Evolutionary conservation across 2,797 vertebrate species (phyloP), one percentile per base, ranked within the genome.

Genomic region (Siniperca scherzeri): DNA sequence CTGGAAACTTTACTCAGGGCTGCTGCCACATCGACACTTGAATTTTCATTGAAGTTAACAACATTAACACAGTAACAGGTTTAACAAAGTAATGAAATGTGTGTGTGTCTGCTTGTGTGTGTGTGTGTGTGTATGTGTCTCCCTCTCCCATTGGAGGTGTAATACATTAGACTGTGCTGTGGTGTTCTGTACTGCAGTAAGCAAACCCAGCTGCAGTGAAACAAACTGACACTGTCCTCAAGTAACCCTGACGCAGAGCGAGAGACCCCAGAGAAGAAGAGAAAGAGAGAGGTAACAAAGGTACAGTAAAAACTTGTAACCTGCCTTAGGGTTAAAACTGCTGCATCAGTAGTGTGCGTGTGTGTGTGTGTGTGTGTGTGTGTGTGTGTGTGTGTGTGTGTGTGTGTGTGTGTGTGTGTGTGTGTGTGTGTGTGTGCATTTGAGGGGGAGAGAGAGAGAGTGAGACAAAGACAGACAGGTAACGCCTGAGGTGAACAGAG

Each of bases 161-260:
- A 81, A 77, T 53, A 69, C 62, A 70, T 62, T 25, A 70, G 8
- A 78, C 21, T 50, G 66, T 19, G 55, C 17, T 66, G 36, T 48
- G 69, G 48, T 38, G 30, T 40, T 81, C 25, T 76, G 33, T 82
- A 67, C 80, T 74, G 72, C 83, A 85, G 82, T 80, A 71, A 61
- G 73, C 68, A 76, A 80, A 74, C 36, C 59, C 40, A 59, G 74
- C 81, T 83, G 84, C 85, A 88, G 70, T 70, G 65, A 56, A 81
- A 85, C 62, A 50, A 77, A 66, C 57, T 75, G 30, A 78, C 59
- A 38, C 44, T 75, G 85, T 83, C 88, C 90, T 88, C 22, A 57
- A 70, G 73, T 84, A 73, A 92, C 84, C 88, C 80, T 11, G 46
- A 61, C 1, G 5, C 27, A 50, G 66, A 59, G 52, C 13, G n/a